Evolutionary conservation across 2,113 vertebrate genomes (phyloP), one percentile per base, ranked within the genome.

Genomic region (Urocolius indicus): DNA sequence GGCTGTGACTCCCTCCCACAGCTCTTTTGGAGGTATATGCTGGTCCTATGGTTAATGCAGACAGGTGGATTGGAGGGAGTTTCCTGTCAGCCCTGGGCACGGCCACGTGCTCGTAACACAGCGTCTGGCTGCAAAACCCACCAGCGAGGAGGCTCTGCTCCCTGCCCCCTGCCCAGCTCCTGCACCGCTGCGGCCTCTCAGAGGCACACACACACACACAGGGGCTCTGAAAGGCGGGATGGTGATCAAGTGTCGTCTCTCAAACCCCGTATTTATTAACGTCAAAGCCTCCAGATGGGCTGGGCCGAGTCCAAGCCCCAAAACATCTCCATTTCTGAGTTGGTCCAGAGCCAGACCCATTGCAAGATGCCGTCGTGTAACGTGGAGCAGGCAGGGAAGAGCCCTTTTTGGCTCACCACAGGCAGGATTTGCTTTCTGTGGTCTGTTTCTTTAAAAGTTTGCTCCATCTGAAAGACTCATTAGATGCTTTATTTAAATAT

Each of bases 211-310:
- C 8, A 7, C 48, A n/a, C 23, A 7, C 22, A 1, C 34, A 5
- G 38, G 84, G 82, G n/a, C 9, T 45, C 52, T 48, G 71, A 13
- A 54, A 75, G 87, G 71, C 74, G 89, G 84, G 57, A 66, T 11
- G 45, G 91, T 11, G 69, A 81, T 49, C 30, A 7, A 93, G 59
- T 32, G 55, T 59, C 59, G 6, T 19, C 61, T 48, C 92, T 84
- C 69, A 91, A 85, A 78, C 36, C n/a, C 84, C 67, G 84, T 54
- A 75, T 80, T 95, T 90, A 94, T 93, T 74, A 93, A 94, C 6
- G 79, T 91, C 87, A 88, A 84, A 91, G 87, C 13, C 92, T 96
- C 92, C 96, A 97, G 94, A 96, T 97, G 96, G 93, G 73, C 89
- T 96, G 94, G 95, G 95, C 55, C 58, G 69, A 74, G 89, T 96